phyloP scores from a whole-genome alignment of 2,888 invertebrate species.

The Synergus umbraculus region DNA sequence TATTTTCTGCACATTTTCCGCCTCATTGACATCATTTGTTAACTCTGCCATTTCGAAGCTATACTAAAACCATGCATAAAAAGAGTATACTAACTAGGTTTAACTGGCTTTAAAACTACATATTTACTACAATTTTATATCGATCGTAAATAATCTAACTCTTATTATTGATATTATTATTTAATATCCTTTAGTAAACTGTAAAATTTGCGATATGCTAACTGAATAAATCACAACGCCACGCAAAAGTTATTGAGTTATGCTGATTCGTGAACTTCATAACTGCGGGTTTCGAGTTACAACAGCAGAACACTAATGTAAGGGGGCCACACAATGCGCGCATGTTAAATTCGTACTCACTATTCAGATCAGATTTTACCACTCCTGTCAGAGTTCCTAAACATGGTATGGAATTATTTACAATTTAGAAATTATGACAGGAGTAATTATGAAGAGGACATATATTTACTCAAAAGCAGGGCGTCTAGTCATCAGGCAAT shows the following conservation, averaged over 20 bases:
- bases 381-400: slow-evolving; percentile 50
- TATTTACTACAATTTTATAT: neutral
- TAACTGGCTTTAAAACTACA: neutral
- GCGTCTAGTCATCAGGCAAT: no score
- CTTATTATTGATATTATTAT: neutral
- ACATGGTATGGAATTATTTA: slow-evolving; percentile 36
- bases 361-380: slow-evolving; percentile 51
- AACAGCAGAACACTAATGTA: slow-evolving; percentile 42
- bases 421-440: slow-evolving; percentile 27
- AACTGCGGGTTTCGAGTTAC: slow-evolving; percentile 28
- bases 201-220: neutral
- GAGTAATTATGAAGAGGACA: neutral
- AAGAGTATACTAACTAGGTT: neutral
- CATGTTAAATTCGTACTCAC: slow-evolving; percentile 50
- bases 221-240: neutral
- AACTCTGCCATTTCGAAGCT: neutral
- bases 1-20: slow-evolving; percentile 9
- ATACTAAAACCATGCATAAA: neutral
- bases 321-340: slow-evolving; percentile 48
- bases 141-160: neutral
- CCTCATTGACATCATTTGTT: neutral
- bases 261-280: slow-evolving; percentile 38
- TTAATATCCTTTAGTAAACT: neutral
- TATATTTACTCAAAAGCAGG: neutral
- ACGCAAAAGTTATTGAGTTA: slow-evolving; percentile 25